These are phyloP conservation scores for Amphiduros pacificus DNA, from an alignment of 2,888 invertebrate species.

Conservation along the genomic window DNA sequence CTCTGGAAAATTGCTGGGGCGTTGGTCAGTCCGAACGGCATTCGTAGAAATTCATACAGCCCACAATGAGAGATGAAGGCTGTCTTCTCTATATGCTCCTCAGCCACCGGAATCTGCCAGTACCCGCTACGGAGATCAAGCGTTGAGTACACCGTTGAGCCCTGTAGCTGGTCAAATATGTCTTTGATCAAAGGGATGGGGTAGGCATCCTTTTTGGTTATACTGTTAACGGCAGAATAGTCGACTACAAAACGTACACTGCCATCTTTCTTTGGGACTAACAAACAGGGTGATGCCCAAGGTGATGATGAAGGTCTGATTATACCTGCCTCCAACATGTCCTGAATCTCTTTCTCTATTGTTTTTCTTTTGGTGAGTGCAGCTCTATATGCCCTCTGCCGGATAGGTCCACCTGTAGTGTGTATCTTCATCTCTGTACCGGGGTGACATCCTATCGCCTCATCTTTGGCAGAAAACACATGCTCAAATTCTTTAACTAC, in stretches of 20 bases:
- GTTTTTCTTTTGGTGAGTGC: background rate
- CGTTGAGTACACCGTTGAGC: conserved; percentile 22
- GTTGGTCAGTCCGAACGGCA: conserved; percentile 20
- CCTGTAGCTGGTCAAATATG: conserved; percentile 19
- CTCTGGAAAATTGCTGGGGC: conserved; percentile 15
- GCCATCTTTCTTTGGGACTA: conserved; percentile 15
- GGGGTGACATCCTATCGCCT: too few relatives aligned
- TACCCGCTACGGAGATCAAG: conserved; percentile 31
- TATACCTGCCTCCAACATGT: conserved; percentile 4
- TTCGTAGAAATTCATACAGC: conserved; percentile 20
- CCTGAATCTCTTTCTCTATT: background rate
- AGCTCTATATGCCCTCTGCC: conserved; percentile 3
- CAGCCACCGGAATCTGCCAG: conserved; percentile 28
- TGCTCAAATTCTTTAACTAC: too few relatives aligned
- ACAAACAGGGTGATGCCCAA: conserved; percentile 12
- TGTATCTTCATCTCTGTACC: too few relatives aligned
- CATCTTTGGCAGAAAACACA: too few relatives aligned
- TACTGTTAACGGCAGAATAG: conserved; percentile 9
- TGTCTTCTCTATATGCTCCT: conserved; percentile 15
- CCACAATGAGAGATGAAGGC: conserved; percentile 28
- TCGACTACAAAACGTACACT: conserved; percentile 1
- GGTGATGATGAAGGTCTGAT: background rate
- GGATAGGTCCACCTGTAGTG: background rate
- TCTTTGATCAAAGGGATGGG: conserved; percentile 23
- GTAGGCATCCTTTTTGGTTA: conserved; percentile 13